phyloP scores from a whole-genome alignment of 2,888 invertebrate genomes.

The Pollenia angustigena region DNA sequence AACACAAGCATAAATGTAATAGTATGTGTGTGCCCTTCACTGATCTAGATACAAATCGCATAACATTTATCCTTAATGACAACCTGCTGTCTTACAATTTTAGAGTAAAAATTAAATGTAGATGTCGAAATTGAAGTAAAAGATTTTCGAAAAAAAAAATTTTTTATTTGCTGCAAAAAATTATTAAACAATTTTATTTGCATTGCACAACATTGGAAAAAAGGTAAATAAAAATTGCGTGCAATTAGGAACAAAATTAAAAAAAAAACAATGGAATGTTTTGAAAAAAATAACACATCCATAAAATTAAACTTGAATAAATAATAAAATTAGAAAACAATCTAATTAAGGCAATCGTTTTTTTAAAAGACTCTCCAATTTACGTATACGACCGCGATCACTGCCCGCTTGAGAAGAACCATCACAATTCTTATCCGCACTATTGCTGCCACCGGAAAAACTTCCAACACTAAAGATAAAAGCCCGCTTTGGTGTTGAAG shows the following conservation, averaged over 20 bases:
- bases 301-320: constrained; percentile 12
- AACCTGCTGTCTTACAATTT: no score
- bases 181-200: constrained; percentile 26
- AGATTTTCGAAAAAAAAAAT: no score
- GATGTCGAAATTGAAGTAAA: no score
- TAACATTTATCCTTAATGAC: no score
- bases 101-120: no score
- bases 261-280: constrained; percentile 65
- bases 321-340: constrained; percentile 16
- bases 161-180: no score
- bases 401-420: constrained; percentile 75
- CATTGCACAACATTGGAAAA: constrained; percentile 52
- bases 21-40: no score
- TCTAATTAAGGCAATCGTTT: constrained; percentile 84
- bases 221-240: constrained; percentile 6
- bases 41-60: no score
- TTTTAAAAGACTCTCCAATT: constrained; percentile 86
- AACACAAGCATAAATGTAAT: no score
- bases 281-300: constrained; percentile 14
- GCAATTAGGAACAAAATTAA: constrained; percentile 38
- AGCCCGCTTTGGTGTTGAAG: constrained; percentile 81
- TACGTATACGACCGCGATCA: constrained; percentile 85
- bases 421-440: constrained; percentile 79
- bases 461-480: constrained; percentile 82
- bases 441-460: constrained; percentile 78